A percentile compares a stretch with the other conserved stretches of the same genome.
Evolutionary conservation across 2,888 invertebrate genomes (phyloP).

Genomic region (Spodoptera littoralis): DNA sequence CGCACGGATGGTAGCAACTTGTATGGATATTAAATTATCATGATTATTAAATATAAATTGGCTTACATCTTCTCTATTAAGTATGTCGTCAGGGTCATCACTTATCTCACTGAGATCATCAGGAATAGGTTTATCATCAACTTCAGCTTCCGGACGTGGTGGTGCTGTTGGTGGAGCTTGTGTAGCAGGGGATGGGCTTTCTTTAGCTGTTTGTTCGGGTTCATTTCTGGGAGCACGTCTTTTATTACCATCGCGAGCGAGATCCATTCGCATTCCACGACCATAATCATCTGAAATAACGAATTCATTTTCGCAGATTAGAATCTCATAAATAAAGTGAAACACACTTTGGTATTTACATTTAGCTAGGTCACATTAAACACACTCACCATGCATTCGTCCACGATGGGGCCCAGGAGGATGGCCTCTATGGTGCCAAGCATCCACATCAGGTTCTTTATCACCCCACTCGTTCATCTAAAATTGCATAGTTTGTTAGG

Average conservation of each 20-base stretch:
- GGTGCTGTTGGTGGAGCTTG: conserved; percentile 67
- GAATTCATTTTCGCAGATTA: neutral
- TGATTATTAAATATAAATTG: conserved; percentile 1
- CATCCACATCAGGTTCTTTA: conserved; percentile 83
- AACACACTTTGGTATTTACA: too few species aligned
- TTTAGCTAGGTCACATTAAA: too few species aligned
- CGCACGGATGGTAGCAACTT: too few species aligned
- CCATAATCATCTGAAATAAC: conserved; percentile 77
- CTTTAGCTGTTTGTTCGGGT: conserved; percentile 71
- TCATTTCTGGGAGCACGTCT: conserved; percentile 79
- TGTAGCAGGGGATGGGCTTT: conserved; percentile 74
- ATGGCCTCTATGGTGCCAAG: conserved; percentile 85
- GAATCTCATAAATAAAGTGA: neutral
- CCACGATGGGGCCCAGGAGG: conserved; percentile 86
- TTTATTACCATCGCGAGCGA: conserved; percentile 73
- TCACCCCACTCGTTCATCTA: conserved; percentile 88
- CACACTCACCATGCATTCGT: conserved; percentile 74
- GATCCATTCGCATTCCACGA: conserved; percentile 81
- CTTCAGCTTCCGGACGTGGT: conserved; percentile 78
- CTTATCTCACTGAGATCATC: conserved; percentile 96
- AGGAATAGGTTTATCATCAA: conserved; percentile 88
- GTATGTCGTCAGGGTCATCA: conserved; percentile 96
- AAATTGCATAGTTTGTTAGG: conserved; percentile 29
- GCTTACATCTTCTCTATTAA: conserved; percentile 92
- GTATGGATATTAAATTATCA: too few species aligned